Evolutionary conservation across 2,888 invertebrate species (phyloP).

Genomic region (Caenorhabditis sp.): DNA sequence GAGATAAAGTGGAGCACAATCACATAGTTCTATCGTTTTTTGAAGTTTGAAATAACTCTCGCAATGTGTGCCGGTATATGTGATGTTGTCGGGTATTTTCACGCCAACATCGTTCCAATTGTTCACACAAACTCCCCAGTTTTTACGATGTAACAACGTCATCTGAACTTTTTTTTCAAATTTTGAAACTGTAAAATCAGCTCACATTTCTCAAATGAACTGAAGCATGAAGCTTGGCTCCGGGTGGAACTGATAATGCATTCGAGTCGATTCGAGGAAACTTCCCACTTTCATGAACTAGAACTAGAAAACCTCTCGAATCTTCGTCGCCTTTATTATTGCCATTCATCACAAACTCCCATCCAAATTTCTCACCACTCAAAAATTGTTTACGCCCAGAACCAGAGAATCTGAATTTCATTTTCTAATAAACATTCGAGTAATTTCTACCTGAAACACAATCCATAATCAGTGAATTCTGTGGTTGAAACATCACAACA

Average conservation of each 20-base stretch:
- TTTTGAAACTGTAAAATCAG: background rate
- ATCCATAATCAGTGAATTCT: conserved; percentile 50
- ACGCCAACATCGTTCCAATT: conserved; percentile 25
- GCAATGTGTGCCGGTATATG: conserved; percentile 56
- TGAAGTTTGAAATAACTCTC: conserved; percentile 39
- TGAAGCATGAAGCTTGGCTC: conserved; percentile 44
- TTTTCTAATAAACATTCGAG: background rate
- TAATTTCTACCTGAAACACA: conserved; percentile 43
- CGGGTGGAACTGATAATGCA: conserved; percentile 45
- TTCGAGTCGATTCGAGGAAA: conserved; percentile 39
- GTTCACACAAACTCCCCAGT: conserved; percentile 54
- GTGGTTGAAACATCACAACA: conserved; percentile 43
- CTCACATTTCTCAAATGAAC: conserved; percentile 51
- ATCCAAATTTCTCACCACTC: conserved; percentile 51
- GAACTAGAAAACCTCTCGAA: conserved; percentile 44
- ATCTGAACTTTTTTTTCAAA: conserved; percentile 26
- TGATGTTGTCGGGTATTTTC: conserved; percentile 14
- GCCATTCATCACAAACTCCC: conserved; percentile 47
- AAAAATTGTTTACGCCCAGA: conserved; percentile 39
- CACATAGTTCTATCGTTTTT: conserved; percentile 33
- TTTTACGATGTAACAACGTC: conserved; percentile 42
- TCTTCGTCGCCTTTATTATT: conserved; percentile 9
- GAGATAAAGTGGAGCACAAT: conserved; percentile 37
- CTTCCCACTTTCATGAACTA: conserved; percentile 41
- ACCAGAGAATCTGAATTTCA: conserved; percentile 37